These are phyloP conservation scores for Bos javanicus DNA, from an alignment of 2,113 vertebrate species.

Conservation along the genomic window DNA sequence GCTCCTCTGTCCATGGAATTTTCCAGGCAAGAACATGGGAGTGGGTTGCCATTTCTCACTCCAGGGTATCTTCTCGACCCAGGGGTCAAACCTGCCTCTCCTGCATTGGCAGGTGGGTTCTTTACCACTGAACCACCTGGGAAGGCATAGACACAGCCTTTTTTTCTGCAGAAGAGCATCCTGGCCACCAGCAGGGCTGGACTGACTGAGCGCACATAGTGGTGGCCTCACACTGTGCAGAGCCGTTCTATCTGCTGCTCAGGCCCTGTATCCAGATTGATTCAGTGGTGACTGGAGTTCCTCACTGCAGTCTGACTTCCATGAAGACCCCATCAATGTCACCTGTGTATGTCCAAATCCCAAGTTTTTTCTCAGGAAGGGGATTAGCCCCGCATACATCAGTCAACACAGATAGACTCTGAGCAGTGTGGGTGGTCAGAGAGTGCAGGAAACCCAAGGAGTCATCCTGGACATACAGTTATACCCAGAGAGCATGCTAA, in stretches of 20 bases:
- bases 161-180: neutral
- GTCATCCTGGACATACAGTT: neutral
- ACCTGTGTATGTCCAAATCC: neutral
- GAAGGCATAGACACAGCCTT: accelerated
- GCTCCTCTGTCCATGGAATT: neutral
- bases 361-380: neutral
- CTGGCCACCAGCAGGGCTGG: no score
- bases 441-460: neutral
- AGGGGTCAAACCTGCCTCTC: neutral
- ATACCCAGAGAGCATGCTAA: neutral
- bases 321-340: neutral
- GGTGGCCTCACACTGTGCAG: no score
- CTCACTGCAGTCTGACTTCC: neutral
- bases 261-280: neutral
- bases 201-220: accelerated
- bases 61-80: neutral
- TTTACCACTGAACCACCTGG: neutral
- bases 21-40: neutral
- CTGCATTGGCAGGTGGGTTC: neutral
- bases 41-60: neutral
- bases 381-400: neutral
- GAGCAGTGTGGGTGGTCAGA: neutral
- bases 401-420: neutral
- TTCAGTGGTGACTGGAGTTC: neutral
- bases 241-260: neutral